Percentiles rank a stretch among this genome's conserved stretches.
phyloP scores from a whole-genome alignment of 2,113 vertebrate genomes.

The Hemiscyllium ocellatum region DNA sequence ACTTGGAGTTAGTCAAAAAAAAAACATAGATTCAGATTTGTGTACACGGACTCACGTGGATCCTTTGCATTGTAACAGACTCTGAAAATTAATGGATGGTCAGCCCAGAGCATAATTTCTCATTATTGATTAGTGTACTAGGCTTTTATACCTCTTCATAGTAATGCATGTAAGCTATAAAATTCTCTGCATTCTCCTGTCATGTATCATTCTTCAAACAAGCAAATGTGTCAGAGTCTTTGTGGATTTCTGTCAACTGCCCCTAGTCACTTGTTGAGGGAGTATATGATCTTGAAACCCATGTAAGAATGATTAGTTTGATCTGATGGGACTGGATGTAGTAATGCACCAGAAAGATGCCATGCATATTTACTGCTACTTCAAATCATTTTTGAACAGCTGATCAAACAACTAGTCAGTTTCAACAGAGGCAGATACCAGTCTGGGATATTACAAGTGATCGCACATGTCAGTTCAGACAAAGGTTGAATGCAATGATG shows the following conservation, averaged over 20 bases:
- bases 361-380: conserved; percentile 25
- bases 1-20: no score
- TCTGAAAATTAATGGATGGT: neutral
- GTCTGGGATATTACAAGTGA: neutral
- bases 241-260: neutral
- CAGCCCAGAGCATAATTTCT: neutral
- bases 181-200: neutral
- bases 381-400: neutral
- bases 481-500: neutral
- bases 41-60: neutral
- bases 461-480: neutral
- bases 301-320: neutral
- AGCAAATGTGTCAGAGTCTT: neutral
- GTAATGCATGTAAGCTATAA: neutral
- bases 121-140: neutral
- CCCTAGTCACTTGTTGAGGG: neutral
- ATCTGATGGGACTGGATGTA: conserved; percentile 15
- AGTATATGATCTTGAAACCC: neutral
- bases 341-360: conserved; percentile 28
- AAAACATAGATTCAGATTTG: no score
- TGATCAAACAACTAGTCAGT: conserved; percentile 22
- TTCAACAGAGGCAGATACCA: neutral
- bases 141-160: neutral
- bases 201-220: neutral
- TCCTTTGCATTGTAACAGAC: neutral